phyloP scores from a whole-genome alignment of 2,113 vertebrate species.

The Sphaerodactylus townsendi region DNA sequence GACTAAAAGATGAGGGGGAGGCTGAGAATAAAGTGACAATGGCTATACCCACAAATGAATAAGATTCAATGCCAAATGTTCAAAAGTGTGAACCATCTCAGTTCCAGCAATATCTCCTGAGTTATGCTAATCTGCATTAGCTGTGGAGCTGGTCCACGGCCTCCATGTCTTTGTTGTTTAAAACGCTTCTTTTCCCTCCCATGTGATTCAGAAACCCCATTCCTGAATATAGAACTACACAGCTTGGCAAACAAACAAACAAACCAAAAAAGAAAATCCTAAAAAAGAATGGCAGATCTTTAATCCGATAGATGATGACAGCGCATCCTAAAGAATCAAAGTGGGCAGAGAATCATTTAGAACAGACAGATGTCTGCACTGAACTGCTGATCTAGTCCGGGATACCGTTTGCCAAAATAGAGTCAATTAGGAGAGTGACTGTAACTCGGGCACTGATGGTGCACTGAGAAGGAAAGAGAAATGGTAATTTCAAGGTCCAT shows the following conservation, averaged over 20 bases:
- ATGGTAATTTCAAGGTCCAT: slow-evolving; percentile 57
- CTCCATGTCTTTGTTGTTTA: background rate
- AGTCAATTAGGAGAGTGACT: slow-evolving; percentile 6
- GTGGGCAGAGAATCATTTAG: background rate
- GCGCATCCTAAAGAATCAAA: background rate
- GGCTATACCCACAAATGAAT: background rate
- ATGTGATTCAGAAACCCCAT: background rate
- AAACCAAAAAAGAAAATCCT: background rate
- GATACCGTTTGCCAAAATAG: slow-evolving; percentile 15
- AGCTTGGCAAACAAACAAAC: background rate
- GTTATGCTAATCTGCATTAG: background rate
- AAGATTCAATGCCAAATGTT: background rate
- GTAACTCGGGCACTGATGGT: background rate
- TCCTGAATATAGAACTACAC: no score
- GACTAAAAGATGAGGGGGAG: background rate
- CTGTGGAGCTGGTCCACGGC: background rate
- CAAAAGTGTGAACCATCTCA: background rate
- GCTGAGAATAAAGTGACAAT: background rate
- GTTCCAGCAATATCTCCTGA: background rate
- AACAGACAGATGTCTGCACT: background rate
- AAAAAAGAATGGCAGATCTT: background rate
- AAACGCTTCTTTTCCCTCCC: background rate
- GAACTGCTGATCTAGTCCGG: background rate
- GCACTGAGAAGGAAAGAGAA: slow-evolving; percentile 28
- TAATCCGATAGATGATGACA: background rate